Evolutionary conservation across 1,140 invertebrate species (phyloP), one percentile per base, ranked within the genome.

Genomic region (Proctacanthus coquilletti): DNA sequence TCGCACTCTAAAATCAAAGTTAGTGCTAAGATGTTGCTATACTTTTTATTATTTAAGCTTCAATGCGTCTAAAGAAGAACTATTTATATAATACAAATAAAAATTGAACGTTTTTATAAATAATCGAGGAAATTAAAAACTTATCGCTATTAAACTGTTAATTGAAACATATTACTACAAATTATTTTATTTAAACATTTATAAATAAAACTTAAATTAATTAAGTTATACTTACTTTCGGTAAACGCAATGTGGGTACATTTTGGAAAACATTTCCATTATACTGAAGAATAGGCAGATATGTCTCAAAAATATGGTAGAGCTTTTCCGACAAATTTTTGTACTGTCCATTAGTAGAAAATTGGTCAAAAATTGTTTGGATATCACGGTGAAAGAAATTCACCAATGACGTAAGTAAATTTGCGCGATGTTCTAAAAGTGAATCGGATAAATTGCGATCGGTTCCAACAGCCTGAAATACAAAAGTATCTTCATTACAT

Each of bases 271-370:
- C 73, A 59, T 79, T 77, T 14, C 78, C 75, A 37, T 75, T 77
- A 41, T 75, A 77, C 49, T 80, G 78, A 36, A 86, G 62, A 49
- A 85, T 74, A 23, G 82, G 82, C 34, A 86, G 64, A 60, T 84
- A 86, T 14, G 80, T 83, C 61, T 86, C 82, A 51, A 86, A 80
- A 51, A 85, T 79, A 52, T 78, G 74, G 58, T 80, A 81, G 17
- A 88, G 62, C 52, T 81, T 84, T 47, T 82, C 78, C 1, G 71
- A 70, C 30, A 85, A 67, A 48, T 73, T 71, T 21, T 69, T 69
- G 42, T 64, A 66, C 44, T 74, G 70, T 18, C 71, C 66, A 38
- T 66, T 63, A 21, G 50, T 44, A 14, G 50, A 40, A 52, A 74
- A 70, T 25, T 70, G 66, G 33, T 61, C 56, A 9, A 70, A 68